Evolutionary conservation across 2,888 invertebrate species (phyloP).

Genomic region (Andrena fulva): DNA sequence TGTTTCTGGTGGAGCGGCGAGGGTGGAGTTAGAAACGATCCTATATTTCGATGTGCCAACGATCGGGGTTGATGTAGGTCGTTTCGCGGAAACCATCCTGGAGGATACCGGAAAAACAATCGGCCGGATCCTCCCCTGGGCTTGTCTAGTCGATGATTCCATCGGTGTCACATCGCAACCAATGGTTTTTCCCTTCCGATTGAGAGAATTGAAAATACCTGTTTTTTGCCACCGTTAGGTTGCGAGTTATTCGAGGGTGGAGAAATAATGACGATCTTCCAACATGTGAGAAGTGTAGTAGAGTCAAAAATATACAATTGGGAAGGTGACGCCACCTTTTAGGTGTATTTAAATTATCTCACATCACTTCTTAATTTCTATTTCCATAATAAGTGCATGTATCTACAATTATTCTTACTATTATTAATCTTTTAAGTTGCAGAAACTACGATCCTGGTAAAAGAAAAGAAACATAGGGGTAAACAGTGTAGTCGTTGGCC

Average conservation of each 20-base stretch:
- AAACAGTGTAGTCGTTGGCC: no score
- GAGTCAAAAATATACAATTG: neutral
- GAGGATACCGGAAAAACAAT: conserved; percentile 58
- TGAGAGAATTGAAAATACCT: conserved; percentile 54
- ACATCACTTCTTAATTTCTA: no score
- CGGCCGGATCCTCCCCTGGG: conserved; percentile 53
- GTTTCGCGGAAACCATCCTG: conserved; percentile 44
- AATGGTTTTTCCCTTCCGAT: conserved; percentile 52
- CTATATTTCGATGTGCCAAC: conserved; percentile 41
- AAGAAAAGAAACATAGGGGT: no score
- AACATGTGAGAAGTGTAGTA: neutral
- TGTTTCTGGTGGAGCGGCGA: neutral
- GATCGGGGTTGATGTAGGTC: conserved; percentile 52
- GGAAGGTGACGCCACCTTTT: no score
- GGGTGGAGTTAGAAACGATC: conserved; percentile 7
- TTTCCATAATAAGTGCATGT: no score
- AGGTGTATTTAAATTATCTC: no score
- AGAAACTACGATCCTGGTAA: no score
- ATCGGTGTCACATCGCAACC: conserved; percentile 46
- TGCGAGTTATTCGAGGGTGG: conserved; percentile 8
- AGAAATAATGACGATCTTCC: neutral
- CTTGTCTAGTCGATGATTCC: conserved; percentile 46
- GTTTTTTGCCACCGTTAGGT: conserved; percentile 20
- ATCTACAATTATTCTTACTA: no score
- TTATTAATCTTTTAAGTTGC: no score